phyloP scores from a whole-genome alignment of 2,888 invertebrate species.

The Choreutis nemorana region DNA sequence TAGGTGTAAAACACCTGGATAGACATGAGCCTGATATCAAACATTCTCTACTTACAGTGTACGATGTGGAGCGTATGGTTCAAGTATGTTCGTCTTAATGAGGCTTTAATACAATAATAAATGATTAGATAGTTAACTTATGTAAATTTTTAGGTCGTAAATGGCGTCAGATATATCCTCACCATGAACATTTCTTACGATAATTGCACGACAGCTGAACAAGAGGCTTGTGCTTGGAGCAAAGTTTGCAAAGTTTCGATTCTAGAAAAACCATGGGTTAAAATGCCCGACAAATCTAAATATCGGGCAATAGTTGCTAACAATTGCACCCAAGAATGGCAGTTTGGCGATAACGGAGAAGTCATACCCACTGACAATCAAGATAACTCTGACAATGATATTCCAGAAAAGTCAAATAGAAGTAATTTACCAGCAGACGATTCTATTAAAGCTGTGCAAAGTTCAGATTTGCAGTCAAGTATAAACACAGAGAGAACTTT shows the following conservation, averaged over 20 bases:
- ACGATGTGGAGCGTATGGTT: slow-evolving; percentile 65
- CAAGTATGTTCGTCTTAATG: slow-evolving; percentile 29
- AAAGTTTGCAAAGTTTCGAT: slow-evolving; percentile 68
- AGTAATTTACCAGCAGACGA: no score
- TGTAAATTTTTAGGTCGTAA: slow-evolving; percentile 55
- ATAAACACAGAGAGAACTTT: slow-evolving; percentile 27
- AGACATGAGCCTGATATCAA: slow-evolving; percentile 32
- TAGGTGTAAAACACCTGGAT: slow-evolving; percentile 56
- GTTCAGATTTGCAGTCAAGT: slow-evolving; percentile 28
- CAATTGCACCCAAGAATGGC: slow-evolving; percentile 70
- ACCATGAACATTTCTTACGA: slow-evolving; percentile 56
- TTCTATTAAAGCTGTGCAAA: slow-evolving; percentile 31
- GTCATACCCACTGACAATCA: slow-evolving; percentile 17
- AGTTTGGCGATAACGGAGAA: slow-evolving; percentile 47
- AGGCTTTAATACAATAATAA: neutral
- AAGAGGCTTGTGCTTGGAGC: slow-evolving; percentile 27
- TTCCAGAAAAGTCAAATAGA: slow-evolving; percentile 26
- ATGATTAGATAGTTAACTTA: neutral
- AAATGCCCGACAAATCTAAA: slow-evolving; percentile 62
- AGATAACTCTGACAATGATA: slow-evolving; percentile 18
- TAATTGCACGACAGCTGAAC: slow-evolving; percentile 34
- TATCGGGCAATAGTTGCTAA: slow-evolving; percentile 69
- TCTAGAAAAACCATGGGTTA: slow-evolving; percentile 72
- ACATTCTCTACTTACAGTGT: slow-evolving; percentile 46
- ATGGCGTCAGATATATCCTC: slow-evolving; percentile 67